A percentile compares a stretch with the other conserved stretches of the same genome.
phyloP scores from a whole-genome alignment of 2,797 vertebrate genomes.

The Limosa lapponica region DNA sequence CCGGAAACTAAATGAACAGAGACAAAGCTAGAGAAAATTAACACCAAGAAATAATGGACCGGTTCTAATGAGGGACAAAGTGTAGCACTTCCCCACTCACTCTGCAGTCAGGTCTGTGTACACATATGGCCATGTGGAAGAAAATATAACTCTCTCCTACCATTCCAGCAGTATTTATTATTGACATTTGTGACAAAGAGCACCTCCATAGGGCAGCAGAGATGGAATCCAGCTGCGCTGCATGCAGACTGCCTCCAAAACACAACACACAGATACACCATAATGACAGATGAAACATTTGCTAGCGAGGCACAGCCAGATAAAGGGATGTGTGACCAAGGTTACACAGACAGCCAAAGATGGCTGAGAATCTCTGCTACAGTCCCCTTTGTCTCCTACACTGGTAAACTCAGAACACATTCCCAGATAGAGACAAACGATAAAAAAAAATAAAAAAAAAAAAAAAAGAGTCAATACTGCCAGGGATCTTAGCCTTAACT shows the following conservation, averaged over 20 bases:
- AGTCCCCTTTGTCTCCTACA: not conserved
- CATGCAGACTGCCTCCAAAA: not conserved
- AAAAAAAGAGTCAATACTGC: not conserved
- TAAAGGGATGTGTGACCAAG: not conserved
- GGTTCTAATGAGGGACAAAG: not conserved
- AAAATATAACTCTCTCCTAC: not conserved
- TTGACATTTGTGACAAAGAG: not conserved
- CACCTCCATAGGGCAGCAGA: not conserved
- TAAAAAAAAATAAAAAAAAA: not conserved
- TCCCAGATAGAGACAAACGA: not conserved
- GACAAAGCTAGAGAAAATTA: not conserved
- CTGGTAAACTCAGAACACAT: not conserved
- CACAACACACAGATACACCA: not conserved
- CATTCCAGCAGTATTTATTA: not conserved
- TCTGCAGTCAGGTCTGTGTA: not conserved
- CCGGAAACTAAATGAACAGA: not conserved
- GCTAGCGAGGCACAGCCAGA: accelerated
- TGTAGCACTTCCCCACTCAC: accelerated
- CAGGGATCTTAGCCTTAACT: not conserved
- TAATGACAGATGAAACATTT: not conserved
- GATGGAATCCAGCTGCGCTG: not conserved
- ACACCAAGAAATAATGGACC: not conserved
- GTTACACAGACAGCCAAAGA: not conserved
- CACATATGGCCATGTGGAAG: accelerated
- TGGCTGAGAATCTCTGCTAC: not conserved